Evolutionary conservation across 2,888 invertebrate genomes (phyloP), one percentile per base, ranked within the genome.

Genomic region (Meganola albula): DNA sequence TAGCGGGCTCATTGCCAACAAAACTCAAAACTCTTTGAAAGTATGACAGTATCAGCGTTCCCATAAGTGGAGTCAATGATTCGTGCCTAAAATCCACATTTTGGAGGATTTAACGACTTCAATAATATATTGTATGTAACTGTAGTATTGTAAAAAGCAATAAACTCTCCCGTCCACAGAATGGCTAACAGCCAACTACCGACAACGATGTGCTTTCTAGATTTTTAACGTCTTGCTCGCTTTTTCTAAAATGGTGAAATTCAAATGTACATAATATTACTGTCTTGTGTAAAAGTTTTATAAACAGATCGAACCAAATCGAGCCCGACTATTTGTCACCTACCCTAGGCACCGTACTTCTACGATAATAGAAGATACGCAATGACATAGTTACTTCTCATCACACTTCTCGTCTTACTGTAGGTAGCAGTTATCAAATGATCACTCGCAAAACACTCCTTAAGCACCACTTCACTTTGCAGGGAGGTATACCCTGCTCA

Each of bases 171-270:
- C 36, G 45, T 34, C 46, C 43, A 45, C 38, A 51, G 39, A 43
- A 62, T 72, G 72, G 72, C 70, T 51, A 28, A 30, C 45, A 48
- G 71, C 71, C 72, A 73, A 67, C 62, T 63, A 63, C 55, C 57
- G 62, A 52, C 55, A 45, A 49, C 55, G 40, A 40, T 51, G 52
- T 58, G 40, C 53, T 48, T n/a, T n/a, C n/a, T n/a, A n/a, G n/a
- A n/a, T n/a, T n/a, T n/a, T n/a, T n/a, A n/a, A n/a, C n/a, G n/a
- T n/a, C n/a, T n/a, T n/a, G n/a, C n/a, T n/a, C n/a, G n/a, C n/a
- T n/a, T n/a, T n/a, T n/a, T n/a, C n/a, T 25, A 13, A 37, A 44
- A 20, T 27, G 18, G 21, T 18, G 2, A 18, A 27, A 37, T 27
- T 31, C 0, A 25, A 31, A 36, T 30, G 14, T 29, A 30, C 13